These are phyloP conservation scores for Antedon bifida DNA, from an alignment of 35 echinoderm and acorn worm species.

Conservation along the genomic window DNA sequence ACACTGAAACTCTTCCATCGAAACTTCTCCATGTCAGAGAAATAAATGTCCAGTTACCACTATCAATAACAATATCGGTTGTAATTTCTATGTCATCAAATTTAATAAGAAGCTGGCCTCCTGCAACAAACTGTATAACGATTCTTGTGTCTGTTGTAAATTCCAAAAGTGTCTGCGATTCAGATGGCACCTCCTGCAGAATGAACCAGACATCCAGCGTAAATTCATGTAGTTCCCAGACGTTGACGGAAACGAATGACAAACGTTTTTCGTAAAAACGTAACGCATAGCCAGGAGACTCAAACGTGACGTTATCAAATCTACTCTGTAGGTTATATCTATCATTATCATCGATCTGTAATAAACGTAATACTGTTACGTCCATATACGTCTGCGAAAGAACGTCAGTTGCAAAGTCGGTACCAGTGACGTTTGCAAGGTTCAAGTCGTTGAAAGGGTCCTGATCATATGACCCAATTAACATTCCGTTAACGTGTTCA, in stretches of 20 bases:
- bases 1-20: neutral
- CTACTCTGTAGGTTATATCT: neutral
- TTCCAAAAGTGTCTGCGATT: neutral
- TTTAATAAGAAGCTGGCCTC: neutral
- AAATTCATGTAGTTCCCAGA: neutral
- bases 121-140: neutral
- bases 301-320: neutral
- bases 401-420: neutral
- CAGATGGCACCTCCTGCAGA: neutral
- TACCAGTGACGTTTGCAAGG: neutral
- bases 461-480: slow-evolving; percentile 1
- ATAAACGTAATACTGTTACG: neutral
- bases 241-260: neutral
- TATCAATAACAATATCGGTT: neutral
- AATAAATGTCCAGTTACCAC: neutral
- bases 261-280: neutral
- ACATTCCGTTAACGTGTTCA: neutral
- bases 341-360: neutral
- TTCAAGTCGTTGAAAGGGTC: slow-evolving; percentile 11
- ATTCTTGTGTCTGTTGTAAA: neutral
- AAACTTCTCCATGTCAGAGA: neutral
- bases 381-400: slow-evolving; percentile 5
- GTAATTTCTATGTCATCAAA: neutral
- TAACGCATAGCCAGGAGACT: neutral
- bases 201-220: neutral